Conservation (phyloP, 2,113 vertebrate genomes). For the Lophochroa leadbeateri region DNA sequence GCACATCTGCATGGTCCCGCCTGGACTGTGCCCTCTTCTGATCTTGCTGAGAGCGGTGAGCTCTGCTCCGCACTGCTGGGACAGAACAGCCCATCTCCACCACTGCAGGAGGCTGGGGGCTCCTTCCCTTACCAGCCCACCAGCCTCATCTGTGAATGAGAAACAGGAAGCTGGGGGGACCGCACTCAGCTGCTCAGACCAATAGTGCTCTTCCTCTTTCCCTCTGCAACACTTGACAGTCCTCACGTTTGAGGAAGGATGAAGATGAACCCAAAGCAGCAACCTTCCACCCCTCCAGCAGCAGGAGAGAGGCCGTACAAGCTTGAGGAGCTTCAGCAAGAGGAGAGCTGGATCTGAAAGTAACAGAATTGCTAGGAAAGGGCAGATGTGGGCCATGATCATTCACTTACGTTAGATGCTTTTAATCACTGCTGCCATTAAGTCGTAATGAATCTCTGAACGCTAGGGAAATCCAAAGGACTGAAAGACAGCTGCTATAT, state of each 20-base stretch:
- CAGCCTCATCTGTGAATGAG: too few relatives aligned
- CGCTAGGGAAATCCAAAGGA: neutral
- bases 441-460: neutral
- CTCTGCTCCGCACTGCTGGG: neutral
- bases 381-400: neutral
- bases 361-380: neutral
- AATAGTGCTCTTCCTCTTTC: neutral
- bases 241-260: neutral
- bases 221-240: neutral
- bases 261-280: neutral
- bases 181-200: neutral
- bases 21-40: neutral
- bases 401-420: neutral
- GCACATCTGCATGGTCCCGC: neutral
- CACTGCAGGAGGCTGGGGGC: neutral
- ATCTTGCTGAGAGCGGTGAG: neutral
- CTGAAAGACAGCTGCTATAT: neutral
- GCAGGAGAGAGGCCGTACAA: neutral
- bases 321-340: neutral
- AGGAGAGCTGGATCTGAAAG: neutral
- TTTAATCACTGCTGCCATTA: neutral
- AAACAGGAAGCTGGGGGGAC: neutral
- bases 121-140: neutral
- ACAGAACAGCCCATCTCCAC: neutral
- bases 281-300: neutral